A percentile compares a stretch with the other conserved stretches of the same genome.
Conservation (phyloP, 2,113 vertebrate species). For the Struthidea cinerea region DNA sequence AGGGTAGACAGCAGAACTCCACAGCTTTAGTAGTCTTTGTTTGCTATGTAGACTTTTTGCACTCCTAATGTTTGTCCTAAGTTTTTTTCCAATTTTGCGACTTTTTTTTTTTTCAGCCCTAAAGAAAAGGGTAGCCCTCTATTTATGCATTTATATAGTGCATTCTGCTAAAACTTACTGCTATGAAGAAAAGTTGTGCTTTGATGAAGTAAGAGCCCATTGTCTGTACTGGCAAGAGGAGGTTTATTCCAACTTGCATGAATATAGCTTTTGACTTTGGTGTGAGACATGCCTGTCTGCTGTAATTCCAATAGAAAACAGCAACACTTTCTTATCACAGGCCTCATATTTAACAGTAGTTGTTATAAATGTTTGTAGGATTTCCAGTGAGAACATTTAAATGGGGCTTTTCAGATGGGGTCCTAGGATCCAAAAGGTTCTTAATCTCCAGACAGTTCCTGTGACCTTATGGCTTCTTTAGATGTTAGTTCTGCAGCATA, state of each 20-base stretch:
- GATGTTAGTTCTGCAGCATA: neutral
- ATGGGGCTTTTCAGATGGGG: neutral
- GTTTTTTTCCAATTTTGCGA: neutral
- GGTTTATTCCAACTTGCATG: neutral
- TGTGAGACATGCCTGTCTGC: neutral
- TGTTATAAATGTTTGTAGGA: neutral
- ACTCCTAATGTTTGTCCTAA: neutral
- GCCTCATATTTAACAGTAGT: neutral
- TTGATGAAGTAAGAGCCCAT: neutral
- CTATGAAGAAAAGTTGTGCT: neutral
- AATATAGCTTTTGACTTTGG: neutral
- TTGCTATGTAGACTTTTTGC: neutral
- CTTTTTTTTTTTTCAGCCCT: neutral
- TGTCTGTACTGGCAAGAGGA: neutral
- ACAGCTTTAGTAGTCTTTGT: neutral
- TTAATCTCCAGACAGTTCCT: neutral
- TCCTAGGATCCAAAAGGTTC: neutral
- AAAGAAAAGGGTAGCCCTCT: neutral
- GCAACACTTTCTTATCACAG: neutral
- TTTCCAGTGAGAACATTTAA: neutral
- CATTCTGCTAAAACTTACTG: neutral
- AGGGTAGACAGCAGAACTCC: neutral
- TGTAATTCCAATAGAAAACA: neutral
- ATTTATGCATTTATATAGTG: neutral
- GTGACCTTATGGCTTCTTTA: neutral